phyloP scores from a whole-genome alignment of 2,888 invertebrate species.

The Diloba caeruleocephala region DNA sequence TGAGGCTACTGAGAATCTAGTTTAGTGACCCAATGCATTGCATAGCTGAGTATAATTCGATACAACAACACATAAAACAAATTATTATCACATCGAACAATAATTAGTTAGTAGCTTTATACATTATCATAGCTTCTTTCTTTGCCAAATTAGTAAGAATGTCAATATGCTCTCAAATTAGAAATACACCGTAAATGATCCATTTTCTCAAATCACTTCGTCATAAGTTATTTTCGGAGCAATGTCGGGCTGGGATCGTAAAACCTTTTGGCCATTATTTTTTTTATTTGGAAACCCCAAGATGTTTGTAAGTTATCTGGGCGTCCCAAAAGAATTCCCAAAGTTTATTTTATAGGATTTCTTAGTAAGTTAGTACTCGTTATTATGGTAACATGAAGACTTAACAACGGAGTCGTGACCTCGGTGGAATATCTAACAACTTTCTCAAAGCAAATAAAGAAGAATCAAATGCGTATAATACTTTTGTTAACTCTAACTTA shows the following conservation, averaged over 20 bases:
- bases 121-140: neutral
- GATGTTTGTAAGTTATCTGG: slow-evolving; percentile 2
- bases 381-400: neutral
- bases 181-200: neutral
- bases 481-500: neutral
- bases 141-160: slow-evolving; percentile 5
- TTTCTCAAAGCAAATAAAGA: slow-evolving; percentile 5
- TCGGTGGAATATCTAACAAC: slow-evolving; percentile 1
- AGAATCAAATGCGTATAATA: neutral
- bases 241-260: slow-evolving; percentile 4
- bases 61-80: too few relatives aligned
- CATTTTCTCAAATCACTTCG: neutral
- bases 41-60: too few relatives aligned
- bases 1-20: too few relatives aligned
- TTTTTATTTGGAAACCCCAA: slow-evolving; percentile 7
- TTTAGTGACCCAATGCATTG: too few relatives aligned
- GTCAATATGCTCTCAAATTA: slow-evolving; percentile 2
- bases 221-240: slow-evolving; percentile 4
- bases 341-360: slow-evolving; percentile 34
- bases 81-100: neutral
- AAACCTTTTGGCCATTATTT: slow-evolving; percentile 16
- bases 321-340: slow-evolving; percentile 5
- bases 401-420: slow-evolving; percentile 2
- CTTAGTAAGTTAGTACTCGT: slow-evolving; percentile 15
- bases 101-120: neutral